Base-by-base conservation (phyloP, 2,113 vertebrate species). In the Camelus dromedarius region DNA sequence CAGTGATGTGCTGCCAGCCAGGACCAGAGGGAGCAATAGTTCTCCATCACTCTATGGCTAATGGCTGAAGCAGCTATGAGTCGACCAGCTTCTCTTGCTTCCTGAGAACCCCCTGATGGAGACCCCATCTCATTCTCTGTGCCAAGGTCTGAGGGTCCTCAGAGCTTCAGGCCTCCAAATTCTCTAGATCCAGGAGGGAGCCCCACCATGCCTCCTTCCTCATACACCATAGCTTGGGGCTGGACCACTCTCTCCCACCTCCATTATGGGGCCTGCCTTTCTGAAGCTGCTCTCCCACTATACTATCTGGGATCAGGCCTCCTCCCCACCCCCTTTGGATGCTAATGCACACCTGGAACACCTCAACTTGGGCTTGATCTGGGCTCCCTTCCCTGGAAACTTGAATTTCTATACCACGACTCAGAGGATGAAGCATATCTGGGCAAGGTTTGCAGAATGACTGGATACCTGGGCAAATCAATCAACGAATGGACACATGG, bases 11-110 rank as follows among this genome's bases (percentile, higher is more conserved):
- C 56, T 35, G 19, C 60, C 76, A 11, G 11, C 6, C 48, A 48
- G 32, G 52, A n/a, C 6, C 5, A 6, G 30, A 28, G 22, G 5
- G 9, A 0, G 20, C 11, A 1, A 0, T 3, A 14, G 7, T 8
- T 82, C 64, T 50, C 84, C 19, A 13, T n/a, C 42, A 38, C 22
- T 62, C 48, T 9, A 0, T 5, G 75, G 38, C 30, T 58, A 58
- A 12, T 28, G 35, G 75, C 26, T 5, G 48, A 32, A 18, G 3
- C 15, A 70, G 48, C 67, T 85, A 22, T n/a, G 38, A 28, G 30
- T 5, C 32, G 16, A 4, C 30, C 72, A 77, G 46, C 38, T 24
- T 18, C 35, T 42, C 46, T 92, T 46, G 62, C 60, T 81, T 81
- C 58, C 42, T 5, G 16, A 75, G n/a, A 32, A 28, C 8, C 42